Conservation (phyloP, 2,797 vertebrate genomes). For the Glossophaga mutica region DNA sequence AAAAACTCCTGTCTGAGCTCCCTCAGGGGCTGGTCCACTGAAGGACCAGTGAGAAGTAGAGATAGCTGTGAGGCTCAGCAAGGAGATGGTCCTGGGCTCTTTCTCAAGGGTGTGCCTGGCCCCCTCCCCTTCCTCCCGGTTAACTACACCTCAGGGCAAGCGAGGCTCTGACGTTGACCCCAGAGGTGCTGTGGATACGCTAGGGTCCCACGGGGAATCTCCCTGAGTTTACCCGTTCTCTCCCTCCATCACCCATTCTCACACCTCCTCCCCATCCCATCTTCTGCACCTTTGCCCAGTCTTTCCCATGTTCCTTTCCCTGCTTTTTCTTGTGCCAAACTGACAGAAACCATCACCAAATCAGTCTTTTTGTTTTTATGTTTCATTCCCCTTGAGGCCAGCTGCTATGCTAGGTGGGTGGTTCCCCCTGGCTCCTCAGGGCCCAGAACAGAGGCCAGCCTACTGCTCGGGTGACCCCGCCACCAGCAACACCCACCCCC, state of each 20-base stretch:
- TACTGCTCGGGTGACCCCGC: background rate
- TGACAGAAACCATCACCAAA: slow-evolving; percentile 65
- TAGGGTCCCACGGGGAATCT: slow-evolving; percentile 49
- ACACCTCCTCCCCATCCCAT: background rate
- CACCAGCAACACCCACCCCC: slow-evolving; percentile 23
- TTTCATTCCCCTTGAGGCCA: slow-evolving; percentile 43
- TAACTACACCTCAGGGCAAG: slow-evolving; percentile 55
- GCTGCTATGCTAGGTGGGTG: slow-evolving; percentile 54
- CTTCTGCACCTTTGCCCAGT: background rate
- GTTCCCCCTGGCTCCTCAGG: background rate
- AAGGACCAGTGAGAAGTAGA: slow-evolving; percentile 69
- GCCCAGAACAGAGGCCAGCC: slow-evolving; percentile 15
- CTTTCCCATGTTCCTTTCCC: background rate
- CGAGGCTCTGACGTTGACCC: slow-evolving; percentile 46
- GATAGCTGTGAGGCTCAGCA: slow-evolving; percentile 6
- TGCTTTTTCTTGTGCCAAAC: slow-evolving; percentile 81
- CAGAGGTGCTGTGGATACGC: slow-evolving; percentile 63
- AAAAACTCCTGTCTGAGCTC: slow-evolving; percentile 74
- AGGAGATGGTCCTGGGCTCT: slow-evolving; percentile 8
- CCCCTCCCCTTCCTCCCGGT: background rate
- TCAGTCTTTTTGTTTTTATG: slow-evolving; percentile 23
- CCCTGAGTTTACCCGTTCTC: background rate
- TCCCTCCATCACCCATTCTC: background rate
- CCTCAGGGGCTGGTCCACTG: slow-evolving; percentile 65
- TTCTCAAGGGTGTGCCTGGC: background rate